phyloP scores from a whole-genome alignment of 2,797 vertebrate species.

The Taenioides sp. region DNA sequence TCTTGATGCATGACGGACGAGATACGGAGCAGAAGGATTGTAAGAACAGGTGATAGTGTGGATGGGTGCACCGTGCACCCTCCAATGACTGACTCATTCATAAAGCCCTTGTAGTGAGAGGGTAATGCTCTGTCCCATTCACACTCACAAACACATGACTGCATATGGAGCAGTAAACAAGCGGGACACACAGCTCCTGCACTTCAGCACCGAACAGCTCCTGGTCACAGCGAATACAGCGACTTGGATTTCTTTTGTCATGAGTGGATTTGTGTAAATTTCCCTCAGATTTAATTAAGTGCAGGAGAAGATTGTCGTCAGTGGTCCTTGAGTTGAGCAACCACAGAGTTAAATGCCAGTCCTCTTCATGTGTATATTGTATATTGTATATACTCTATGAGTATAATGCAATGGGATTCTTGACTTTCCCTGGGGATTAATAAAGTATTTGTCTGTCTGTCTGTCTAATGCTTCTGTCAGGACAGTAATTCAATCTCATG shows the following conservation, averaged over 20 bases:
- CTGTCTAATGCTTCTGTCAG: background rate
- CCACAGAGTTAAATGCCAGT: background rate
- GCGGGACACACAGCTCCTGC: constrained; percentile 1
- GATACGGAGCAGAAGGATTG: constrained; percentile 36
- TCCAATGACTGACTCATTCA: constrained; percentile 69
- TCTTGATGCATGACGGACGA: constrained; percentile 31
- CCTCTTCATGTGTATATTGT: background rate
- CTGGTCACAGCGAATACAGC: constrained; percentile 7
- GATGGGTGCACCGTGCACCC: constrained; percentile 28
- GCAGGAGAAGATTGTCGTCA: background rate
- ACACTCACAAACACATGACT: constrained; percentile 37
- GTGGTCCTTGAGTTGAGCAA: background rate
- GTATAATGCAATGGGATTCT: no score
- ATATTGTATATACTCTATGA: no score
- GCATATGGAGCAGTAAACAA: constrained; percentile 36
- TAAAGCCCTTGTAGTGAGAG: constrained; percentile 61
- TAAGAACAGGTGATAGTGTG: constrained; percentile 39
- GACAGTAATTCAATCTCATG: constrained; percentile 10
- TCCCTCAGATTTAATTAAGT: background rate
- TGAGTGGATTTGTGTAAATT: background rate
- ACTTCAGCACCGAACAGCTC: constrained; percentile 58
- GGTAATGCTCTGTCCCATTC: constrained; percentile 63
- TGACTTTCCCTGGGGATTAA: no score
- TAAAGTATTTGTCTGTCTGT: no score
- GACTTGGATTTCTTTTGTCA: background rate